Conservation (phyloP, 2,113 vertebrate species). For the Apodemus sylvaticus region DNA sequence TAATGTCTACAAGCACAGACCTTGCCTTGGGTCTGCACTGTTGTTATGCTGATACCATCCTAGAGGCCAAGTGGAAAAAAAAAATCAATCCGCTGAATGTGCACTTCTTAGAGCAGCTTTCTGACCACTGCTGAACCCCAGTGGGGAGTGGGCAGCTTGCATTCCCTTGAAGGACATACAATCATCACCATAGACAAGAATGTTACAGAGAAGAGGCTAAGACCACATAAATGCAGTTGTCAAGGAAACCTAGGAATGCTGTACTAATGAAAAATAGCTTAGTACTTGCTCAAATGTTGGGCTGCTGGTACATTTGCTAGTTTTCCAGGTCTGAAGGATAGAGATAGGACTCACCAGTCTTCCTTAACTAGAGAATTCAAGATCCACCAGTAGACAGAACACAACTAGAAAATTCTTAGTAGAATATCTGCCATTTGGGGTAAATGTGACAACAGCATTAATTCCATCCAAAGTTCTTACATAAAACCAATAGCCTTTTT, state of each 20-base stretch:
- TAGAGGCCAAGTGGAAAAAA: constrained; percentile 45
- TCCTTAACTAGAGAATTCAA: neutral
- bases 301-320: neutral
- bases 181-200: neutral
- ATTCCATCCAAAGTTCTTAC: neutral
- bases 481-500: neutral
- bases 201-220: neutral
- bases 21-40: neutral
- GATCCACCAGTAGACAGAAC: neutral
- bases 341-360: neutral
- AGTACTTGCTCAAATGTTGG: neutral
- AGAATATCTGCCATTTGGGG: neutral
- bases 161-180: neutral
- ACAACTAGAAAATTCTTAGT: neutral
- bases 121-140: neutral
- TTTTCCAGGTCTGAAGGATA: neutral
- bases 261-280: neutral
- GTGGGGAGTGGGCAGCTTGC: neutral
- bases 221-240: too few species aligned
- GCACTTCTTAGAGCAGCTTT: constrained; percentile 50
- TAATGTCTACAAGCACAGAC: neutral
- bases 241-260: neutral
- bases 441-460: neutral
- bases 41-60: neutral
- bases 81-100: constrained; percentile 58